Evolutionary conservation across 2,113 vertebrate genomes (phyloP).

Genomic region (Prolemur simus): DNA sequence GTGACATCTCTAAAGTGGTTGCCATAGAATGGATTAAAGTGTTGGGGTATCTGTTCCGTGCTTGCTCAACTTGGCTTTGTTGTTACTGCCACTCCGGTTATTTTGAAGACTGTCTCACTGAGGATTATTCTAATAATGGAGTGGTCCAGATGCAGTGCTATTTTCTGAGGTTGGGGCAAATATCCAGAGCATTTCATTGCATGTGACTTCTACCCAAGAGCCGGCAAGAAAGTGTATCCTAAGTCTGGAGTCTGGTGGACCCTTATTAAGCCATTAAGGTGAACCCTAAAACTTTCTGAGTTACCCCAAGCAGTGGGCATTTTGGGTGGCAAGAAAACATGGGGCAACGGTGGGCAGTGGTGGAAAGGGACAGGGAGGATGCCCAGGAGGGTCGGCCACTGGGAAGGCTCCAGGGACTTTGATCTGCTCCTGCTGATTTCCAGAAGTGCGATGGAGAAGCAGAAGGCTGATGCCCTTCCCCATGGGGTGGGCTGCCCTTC

Average conservation of each 20-base stretch:
- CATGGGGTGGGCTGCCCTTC: too few relatives aligned
- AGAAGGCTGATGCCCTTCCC: background rate
- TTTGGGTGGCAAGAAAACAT: background rate
- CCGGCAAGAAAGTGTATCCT: background rate
- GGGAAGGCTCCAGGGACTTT: background rate
- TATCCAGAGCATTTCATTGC: background rate
- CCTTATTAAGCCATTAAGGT: background rate
- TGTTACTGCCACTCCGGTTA: background rate
- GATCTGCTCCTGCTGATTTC: background rate
- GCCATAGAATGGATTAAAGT: background rate
- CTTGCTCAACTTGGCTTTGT: background rate
- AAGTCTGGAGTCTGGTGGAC: background rate
- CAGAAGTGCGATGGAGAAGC: background rate
- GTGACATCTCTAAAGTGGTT: background rate
- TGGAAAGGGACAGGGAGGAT: background rate
- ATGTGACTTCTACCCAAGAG: background rate
- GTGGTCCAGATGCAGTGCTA: background rate
- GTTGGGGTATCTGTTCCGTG: background rate
- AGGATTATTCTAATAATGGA: conserved; percentile 38
- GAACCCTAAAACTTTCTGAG: background rate
- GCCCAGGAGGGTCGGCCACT: background rate
- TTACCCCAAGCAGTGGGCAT: background rate
- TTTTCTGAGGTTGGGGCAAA: conserved; percentile 19
- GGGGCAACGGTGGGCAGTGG: background rate
- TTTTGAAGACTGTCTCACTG: background rate